Percentiles rank a stretch among this genome's conserved stretches.
Conservation (phyloP, 2,888 invertebrate genomes). For the Tenthredo mesomela region DNA sequence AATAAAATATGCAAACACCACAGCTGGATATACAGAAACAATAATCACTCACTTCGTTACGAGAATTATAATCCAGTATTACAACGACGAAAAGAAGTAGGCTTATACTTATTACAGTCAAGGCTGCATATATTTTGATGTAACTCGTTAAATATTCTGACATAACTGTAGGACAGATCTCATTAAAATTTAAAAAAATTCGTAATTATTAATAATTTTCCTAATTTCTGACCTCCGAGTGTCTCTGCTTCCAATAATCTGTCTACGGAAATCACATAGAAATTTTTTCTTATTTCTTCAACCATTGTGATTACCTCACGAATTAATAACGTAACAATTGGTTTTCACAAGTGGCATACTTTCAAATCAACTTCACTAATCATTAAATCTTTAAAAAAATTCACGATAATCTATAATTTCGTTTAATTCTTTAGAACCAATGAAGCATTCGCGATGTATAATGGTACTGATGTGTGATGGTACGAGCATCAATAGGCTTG, state of each 20-base stretch:
- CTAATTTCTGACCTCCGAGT: background rate
- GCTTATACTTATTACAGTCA: background rate
- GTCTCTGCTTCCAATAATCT: background rate
- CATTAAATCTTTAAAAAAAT: background rate
- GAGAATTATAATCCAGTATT: background rate
- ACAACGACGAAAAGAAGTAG: too few relatives aligned
- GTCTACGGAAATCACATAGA: too few relatives aligned
- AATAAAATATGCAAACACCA: background rate
- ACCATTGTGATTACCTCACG: too few relatives aligned
- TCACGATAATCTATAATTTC: background rate
- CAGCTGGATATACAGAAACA: background rate
- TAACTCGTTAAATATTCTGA: background rate
- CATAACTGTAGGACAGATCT: background rate
- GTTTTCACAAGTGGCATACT: too few relatives aligned
- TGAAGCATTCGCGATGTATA: background rate
- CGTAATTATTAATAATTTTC: background rate
- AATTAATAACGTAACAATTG: background rate
- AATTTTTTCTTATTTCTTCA: too few relatives aligned
- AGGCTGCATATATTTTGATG: background rate
- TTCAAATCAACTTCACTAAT: background rate
- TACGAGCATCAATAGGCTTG: background rate
- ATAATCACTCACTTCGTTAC: background rate
- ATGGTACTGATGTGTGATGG: background rate
- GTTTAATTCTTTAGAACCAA: background rate
- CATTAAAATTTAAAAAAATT: background rate